A percentile compares a stretch with the other conserved stretches of the same genome.
These are phyloP conservation scores for Brachycybe producta DNA, from an alignment of 2,888 invertebrate genomes.

Conservation along the genomic window DNA sequence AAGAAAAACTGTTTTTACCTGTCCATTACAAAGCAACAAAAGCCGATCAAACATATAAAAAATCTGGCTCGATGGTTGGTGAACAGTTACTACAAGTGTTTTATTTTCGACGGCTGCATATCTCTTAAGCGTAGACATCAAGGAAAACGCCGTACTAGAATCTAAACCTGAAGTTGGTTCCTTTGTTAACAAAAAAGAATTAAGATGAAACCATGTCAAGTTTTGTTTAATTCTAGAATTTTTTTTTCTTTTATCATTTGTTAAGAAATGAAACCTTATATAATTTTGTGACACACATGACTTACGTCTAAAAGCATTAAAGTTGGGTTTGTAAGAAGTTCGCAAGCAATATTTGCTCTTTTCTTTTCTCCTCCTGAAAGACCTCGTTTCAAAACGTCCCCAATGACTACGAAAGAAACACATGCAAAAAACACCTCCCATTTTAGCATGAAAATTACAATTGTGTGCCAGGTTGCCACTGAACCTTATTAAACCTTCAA, in stretches of 20 bases:
- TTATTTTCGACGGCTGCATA: slow-evolving; percentile 62
- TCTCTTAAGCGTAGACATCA: slow-evolving; percentile 57
- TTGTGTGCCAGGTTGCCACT: too few species aligned
- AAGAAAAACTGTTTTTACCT: slow-evolving; percentile 25
- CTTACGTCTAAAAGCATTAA: slow-evolving; percentile 66
- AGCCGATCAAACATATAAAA: slow-evolving; percentile 69
- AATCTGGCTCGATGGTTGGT: slow-evolving; percentile 71
- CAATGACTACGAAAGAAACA: slow-evolving; percentile 50
- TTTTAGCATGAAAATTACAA: too few species aligned
- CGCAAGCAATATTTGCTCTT: slow-evolving; percentile 67
- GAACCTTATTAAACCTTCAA: too few species aligned
- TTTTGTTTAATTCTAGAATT: neutral
- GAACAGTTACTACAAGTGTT: slow-evolving; percentile 63
- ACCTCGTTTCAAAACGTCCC: slow-evolving; percentile 58
- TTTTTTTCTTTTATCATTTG: neutral
- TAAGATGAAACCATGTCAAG: neutral
- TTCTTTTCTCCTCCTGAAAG: slow-evolving; percentile 73
- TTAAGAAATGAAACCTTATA: neutral
- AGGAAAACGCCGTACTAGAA: slow-evolving; percentile 59
- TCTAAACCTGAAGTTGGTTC: slow-evolving; percentile 73
- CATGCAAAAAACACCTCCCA: too few species aligned
- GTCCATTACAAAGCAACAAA: slow-evolving; percentile 46
- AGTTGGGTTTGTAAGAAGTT: slow-evolving; percentile 63
- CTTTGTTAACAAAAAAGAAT: slow-evolving; percentile 35
- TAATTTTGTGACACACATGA: neutral